Conservation (phyloP, 2,888 invertebrate genomes). For the Prosapia bicincta region DNA sequence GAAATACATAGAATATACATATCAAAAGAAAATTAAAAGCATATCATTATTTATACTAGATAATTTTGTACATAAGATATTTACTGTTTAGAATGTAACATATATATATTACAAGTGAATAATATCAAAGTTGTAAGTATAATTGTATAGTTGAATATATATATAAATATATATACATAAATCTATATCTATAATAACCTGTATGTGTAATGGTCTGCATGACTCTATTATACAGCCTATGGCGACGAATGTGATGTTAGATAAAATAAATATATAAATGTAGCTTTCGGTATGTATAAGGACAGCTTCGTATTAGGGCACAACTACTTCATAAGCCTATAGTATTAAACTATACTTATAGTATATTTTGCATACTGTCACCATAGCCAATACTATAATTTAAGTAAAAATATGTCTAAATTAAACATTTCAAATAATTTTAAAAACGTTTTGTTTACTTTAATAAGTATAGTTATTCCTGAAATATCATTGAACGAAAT, state of each 20-base stretch:
- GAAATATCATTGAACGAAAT: background rate
- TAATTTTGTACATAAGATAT: background rate
- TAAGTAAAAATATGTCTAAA: slow-evolving; percentile 2
- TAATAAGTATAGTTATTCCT: too few relatives aligned
- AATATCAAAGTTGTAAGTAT: slow-evolving; percentile 26
- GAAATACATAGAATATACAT: too few relatives aligned
- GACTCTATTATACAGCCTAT: background rate
- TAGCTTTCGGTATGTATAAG: background rate
- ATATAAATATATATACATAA: too few relatives aligned
- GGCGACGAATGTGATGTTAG: background rate
- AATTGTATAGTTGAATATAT: slow-evolving; percentile 14
- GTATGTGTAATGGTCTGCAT: background rate
- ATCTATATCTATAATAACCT: background rate
- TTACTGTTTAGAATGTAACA: background rate
- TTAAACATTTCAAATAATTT: background rate
- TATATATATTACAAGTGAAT: slow-evolving; percentile 15
- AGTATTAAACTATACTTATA: background rate
- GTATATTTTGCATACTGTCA: background rate
- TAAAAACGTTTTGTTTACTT: too few relatives aligned
- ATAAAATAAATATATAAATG: background rate
- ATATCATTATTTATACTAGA: background rate
- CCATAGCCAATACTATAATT: background rate
- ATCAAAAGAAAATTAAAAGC: background rate
- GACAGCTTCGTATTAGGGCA: background rate
- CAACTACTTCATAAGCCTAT: background rate